These are phyloP conservation scores for Siniperca knerii DNA, from an alignment of 2,113 vertebrate genomes.

Conservation along the genomic window DNA sequence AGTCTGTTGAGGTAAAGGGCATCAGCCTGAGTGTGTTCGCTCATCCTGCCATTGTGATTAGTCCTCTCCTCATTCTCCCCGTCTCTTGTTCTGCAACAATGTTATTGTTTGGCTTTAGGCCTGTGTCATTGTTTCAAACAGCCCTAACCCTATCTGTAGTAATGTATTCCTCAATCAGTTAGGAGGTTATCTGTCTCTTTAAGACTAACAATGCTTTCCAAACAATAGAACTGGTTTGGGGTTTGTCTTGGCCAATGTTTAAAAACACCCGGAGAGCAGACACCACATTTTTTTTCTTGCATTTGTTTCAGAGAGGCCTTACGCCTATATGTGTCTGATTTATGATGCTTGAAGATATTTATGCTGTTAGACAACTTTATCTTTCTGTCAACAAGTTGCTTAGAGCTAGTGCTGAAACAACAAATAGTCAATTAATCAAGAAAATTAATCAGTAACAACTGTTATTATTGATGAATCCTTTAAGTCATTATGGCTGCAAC, in stretches of 20 bases:
- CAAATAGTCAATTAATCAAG: neutral
- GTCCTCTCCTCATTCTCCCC: neutral
- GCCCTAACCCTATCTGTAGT: neutral
- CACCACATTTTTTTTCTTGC: neutral
- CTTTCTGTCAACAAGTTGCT: neutral
- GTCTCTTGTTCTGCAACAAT: conserved; percentile 28
- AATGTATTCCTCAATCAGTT: conserved; percentile 1
- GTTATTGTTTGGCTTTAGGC: conserved; percentile 35
- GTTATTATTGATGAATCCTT: neutral
- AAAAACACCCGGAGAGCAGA: neutral
- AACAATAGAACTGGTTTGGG: conserved; percentile 12
- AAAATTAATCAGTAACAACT: neutral
- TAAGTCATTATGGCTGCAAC: neutral
- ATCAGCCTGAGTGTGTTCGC: conserved; percentile 16
- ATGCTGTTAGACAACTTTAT: neutral
- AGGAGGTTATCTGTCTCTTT: conserved; percentile 12
- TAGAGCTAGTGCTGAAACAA: neutral
- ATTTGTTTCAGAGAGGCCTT: neutral
- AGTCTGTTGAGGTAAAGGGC: conserved; percentile 14
- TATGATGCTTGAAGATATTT: neutral
- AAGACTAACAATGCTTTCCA: conserved; percentile 12
- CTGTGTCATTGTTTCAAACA: conserved; percentile 20
- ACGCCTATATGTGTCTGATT: conserved; percentile 2
- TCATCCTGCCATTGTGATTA: conserved; percentile 13
- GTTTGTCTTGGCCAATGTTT: neutral